Evolutionary conservation across 1,140 invertebrate species (phyloP).

Genomic region (Zaprionus gabonicus): DNA sequence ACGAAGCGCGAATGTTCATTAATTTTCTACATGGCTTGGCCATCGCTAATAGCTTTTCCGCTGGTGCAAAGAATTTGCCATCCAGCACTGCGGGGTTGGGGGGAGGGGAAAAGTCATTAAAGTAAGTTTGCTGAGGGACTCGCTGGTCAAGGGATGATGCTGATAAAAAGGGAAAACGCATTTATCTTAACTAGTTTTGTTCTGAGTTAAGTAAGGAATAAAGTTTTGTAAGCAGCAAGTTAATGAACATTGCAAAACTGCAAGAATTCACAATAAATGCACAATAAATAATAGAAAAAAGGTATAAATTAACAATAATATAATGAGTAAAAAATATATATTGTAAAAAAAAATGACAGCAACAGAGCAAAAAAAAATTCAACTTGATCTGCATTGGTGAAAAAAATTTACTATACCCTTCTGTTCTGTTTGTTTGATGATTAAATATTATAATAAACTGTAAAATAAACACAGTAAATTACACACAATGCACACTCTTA

Average conservation of each 20-base stretch:
- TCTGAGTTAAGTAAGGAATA: background rate
- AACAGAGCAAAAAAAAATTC: too few relatives aligned
- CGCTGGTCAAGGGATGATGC: background rate
- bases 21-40: conserved; percentile 21
- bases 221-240: background rate
- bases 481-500: too few relatives aligned
- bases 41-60: conserved; percentile 22
- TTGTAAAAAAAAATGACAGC: too few relatives aligned
- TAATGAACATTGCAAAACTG: conserved; percentile 1
- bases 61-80: conserved; percentile 5
- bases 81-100: background rate
- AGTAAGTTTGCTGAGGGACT: conserved; percentile 13
- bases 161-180: conserved; percentile 16
- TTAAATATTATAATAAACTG: too few relatives aligned
- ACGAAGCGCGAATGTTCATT: conserved; percentile 32
- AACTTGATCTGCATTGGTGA: too few relatives aligned
- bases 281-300: background rate
- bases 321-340: too few relatives aligned
- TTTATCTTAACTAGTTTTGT: conserved; percentile 45
- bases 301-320: too few relatives aligned
- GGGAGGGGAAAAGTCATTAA: conserved; percentile 34
- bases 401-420: too few relatives aligned
- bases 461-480: too few relatives aligned
- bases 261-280: background rate
- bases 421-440: too few relatives aligned